These are phyloP conservation scores for Campaea margaritaria DNA, from an alignment of 2,888 invertebrate species.

Conservation along the genomic window DNA sequence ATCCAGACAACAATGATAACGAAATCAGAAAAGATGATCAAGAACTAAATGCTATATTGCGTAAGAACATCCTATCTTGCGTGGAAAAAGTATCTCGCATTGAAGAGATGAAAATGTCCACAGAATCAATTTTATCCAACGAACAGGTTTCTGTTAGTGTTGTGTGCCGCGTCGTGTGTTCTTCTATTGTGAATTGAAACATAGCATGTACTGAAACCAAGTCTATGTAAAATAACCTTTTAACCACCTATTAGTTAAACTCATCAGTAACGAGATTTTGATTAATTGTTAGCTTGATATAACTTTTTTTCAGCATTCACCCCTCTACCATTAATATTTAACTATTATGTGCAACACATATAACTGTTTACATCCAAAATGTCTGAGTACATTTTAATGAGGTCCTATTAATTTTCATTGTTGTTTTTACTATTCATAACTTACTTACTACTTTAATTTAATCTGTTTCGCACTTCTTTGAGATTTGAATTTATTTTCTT, in stretches of 20 bases:
- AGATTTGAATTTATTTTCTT: slow-evolving; percentile 32
- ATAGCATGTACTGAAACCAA: slow-evolving; percentile 62
- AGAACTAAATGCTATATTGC: slow-evolving; percentile 68
- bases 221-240: slow-evolving; percentile 23
- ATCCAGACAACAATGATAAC: slow-evolving; percentile 54
- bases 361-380: slow-evolving; percentile 17
- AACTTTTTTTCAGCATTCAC: slow-evolving; percentile 23
- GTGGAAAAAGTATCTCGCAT: slow-evolving; percentile 77
- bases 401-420: slow-evolving; percentile 18
- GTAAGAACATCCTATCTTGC: slow-evolving; percentile 77
- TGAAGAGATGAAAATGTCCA: slow-evolving; percentile 74
- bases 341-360: slow-evolving; percentile 12
- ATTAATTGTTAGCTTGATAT: slow-evolving; percentile 8
- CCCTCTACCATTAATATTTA: slow-evolving; percentile 12
- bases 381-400: slow-evolving; percentile 3
- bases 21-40: slow-evolving; percentile 62
- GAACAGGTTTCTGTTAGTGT: slow-evolving; percentile 75
- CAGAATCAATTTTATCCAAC: slow-evolving; percentile 57
- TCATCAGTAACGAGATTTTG: slow-evolving; percentile 5
- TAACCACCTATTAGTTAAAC: slow-evolving; percentile 18
- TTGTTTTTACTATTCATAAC: slow-evolving; percentile 25
- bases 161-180: slow-evolving; percentile 67
- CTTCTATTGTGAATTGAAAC: slow-evolving; percentile 59
- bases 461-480: background rate
- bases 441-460: slow-evolving; percentile 9